Percentiles rank a stretch among this genome's conserved stretches.
phyloP scores from a whole-genome alignment of 2,113 vertebrate species.

The Leucopsar rothschildi region DNA sequence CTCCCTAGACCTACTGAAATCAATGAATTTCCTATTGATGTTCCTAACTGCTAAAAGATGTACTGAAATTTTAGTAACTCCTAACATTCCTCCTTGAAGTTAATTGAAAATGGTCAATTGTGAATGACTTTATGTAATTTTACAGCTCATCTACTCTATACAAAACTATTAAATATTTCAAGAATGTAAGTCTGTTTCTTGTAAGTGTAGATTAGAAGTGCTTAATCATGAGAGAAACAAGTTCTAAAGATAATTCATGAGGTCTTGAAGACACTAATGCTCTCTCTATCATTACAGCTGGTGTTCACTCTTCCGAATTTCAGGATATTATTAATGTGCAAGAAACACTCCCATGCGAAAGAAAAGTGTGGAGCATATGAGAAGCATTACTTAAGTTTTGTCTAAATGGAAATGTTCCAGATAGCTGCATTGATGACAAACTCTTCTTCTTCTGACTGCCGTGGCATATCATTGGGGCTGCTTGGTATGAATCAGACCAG shows the following conservation, averaged over 20 bases:
- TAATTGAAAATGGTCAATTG: constrained; percentile 32
- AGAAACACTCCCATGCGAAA: neutral
- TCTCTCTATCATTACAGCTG: neutral
- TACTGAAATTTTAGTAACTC: neutral
- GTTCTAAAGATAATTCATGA: constrained; percentile 13
- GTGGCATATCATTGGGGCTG: neutral
- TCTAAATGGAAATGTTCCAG: neutral
- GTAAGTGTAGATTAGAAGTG: neutral
- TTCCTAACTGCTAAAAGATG: neutral
- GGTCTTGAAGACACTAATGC: neutral
- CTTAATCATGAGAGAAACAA: neutral
- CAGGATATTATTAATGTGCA: neutral
- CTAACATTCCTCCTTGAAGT: neutral
- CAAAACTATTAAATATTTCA: constrained; percentile 26
- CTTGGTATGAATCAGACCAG: neutral
- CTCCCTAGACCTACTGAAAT: neutral
- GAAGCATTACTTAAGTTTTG: neutral
- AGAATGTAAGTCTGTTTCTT: neutral
- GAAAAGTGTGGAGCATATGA: neutral
- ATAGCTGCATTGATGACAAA: neutral
- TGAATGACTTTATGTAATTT: constrained; percentile 15
- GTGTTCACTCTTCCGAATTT: neutral
- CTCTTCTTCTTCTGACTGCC: neutral
- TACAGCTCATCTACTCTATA: constrained; percentile 1
- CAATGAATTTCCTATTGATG: neutral